Conservation (phyloP, 2,797 vertebrate species). For the Podarcis lilfordi region DNA sequence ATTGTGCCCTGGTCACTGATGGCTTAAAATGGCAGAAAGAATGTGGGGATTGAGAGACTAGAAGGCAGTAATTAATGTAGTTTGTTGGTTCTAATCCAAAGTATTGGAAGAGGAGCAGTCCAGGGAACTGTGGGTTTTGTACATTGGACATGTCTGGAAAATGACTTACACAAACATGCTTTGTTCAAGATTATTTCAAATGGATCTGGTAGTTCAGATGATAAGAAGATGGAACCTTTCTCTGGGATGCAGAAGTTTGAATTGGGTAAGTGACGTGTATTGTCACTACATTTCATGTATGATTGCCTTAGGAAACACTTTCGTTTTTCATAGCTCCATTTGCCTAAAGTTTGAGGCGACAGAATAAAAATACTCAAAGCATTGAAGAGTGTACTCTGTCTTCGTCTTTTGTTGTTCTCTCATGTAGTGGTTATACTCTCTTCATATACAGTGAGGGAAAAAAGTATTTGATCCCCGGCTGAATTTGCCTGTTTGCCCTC, state of each 20-base stretch:
- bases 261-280: slow-evolving; percentile 68
- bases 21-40: not conserved
- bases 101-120: not conserved
- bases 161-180: not conserved
- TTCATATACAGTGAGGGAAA: not conserved
- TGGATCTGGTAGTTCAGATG: slow-evolving; percentile 27
- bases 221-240: slow-evolving; percentile 49
- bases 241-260: slow-evolving; percentile 57
- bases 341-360: not conserved
- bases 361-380: not conserved
- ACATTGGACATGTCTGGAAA: not conserved
- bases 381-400: not conserved
- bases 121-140: not conserved
- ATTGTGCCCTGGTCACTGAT: not conserved
- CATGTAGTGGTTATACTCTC: not conserved
- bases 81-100: not conserved
- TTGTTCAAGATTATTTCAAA: slow-evolving; percentile 60
- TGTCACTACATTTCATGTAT: accelerated
- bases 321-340: not conserved
- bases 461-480: too few species aligned
- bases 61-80: not conserved
- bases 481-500: too few species aligned
- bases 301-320: slow-evolving; percentile 14
- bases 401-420: not conserved
- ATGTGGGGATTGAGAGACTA: not conserved